Percentiles rank a stretch among this genome's conserved stretches.
Evolutionary conservation across 2,113 vertebrate species (phyloP).

Genomic region (Spea multiplicata): DNA sequence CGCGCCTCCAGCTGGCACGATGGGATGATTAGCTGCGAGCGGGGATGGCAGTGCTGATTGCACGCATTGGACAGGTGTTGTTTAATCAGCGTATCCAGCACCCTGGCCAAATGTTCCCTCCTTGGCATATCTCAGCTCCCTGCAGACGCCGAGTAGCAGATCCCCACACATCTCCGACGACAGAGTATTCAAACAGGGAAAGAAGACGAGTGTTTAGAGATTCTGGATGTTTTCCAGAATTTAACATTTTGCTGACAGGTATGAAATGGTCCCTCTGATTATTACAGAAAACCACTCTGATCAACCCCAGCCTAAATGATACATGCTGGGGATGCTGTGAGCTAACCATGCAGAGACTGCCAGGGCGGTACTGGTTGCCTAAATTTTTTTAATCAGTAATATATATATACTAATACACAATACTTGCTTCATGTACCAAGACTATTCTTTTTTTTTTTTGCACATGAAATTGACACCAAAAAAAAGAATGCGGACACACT

Average conservation of each 20-base stretch:
- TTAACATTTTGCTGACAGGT: constrained; percentile 13
- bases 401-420: too few species aligned
- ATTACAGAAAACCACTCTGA: too few species aligned
- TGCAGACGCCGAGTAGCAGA: constrained; percentile 23
- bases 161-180: constrained; percentile 32
- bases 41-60: constrained; percentile 39
- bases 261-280: too few species aligned
- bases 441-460: too few species aligned
- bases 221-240: background rate
- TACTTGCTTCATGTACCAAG: too few species aligned
- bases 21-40: constrained; percentile 43
- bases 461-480: too few species aligned
- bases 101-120: constrained; percentile 46
- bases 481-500: too few species aligned
- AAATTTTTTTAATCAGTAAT: too few species aligned
- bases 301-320: too few species aligned
- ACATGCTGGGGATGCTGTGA: too few species aligned
- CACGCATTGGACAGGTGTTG: constrained; percentile 42
- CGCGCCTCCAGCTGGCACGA: constrained; percentile 44
- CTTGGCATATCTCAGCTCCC: constrained; percentile 38
- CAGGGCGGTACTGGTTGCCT: too few species aligned
- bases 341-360: too few species aligned
- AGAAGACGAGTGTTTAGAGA: constrained; percentile 1
- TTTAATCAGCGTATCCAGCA: constrained; percentile 47
- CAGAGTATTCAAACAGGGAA: constrained; percentile 17